Evolutionary conservation across 2,797 vertebrate species (phyloP).

Genomic region (Spatula clypeata): DNA sequence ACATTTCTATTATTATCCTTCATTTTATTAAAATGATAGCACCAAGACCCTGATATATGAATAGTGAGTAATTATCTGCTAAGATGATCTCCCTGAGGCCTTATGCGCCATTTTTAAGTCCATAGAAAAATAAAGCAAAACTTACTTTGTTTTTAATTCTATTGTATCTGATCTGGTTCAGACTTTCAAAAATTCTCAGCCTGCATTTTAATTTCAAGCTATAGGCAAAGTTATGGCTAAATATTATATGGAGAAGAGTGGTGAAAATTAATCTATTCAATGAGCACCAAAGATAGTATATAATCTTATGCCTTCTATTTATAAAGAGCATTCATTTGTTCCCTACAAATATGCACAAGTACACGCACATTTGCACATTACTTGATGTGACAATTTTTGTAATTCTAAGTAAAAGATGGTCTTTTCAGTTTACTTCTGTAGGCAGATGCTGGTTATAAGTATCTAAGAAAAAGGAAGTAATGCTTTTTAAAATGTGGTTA

Average conservation of each 20-base stretch:
- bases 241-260: not conserved
- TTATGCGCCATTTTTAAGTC: not conserved
- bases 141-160: conserved; percentile 12
- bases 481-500: not conserved
- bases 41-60: not conserved
- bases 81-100: conserved; percentile 27
- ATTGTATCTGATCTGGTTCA: not conserved
- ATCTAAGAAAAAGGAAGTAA: not conserved
- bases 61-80: not conserved
- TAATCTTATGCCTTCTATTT: not conserved
- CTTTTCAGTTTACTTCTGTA: not conserved
- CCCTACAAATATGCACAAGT: not conserved
- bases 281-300: not conserved
- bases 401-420: not conserved
- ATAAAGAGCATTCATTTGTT: not conserved
- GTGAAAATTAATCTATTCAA: not conserved
- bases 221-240: not conserved
- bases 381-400: not conserved
- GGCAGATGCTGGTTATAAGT: not conserved
- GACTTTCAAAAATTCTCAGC: not conserved
- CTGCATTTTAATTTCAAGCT: conserved; percentile 44
- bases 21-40: not conserved
- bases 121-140: conserved; percentile 15
- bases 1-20: conserved; percentile 5
- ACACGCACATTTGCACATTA: not conserved